Percentiles rank a stretch among this genome's conserved stretches.
Conservation (phyloP, 1,140 invertebrate genomes). For the Drosophila malerkotliana region DNA sequence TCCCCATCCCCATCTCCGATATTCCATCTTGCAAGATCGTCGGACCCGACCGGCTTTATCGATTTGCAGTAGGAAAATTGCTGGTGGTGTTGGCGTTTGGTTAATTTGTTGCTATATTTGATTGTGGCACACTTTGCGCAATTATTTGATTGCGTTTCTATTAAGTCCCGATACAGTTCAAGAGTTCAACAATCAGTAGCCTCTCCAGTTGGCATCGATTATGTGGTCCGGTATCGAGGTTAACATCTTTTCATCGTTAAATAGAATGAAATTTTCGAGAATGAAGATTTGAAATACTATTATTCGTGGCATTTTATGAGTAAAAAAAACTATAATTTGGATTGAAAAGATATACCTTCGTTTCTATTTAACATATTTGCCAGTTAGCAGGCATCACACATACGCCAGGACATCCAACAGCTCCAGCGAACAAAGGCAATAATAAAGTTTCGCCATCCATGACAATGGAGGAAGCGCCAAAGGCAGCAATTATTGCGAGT, state of each 20-base stretch:
- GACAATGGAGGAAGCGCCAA: constrained; percentile 39
- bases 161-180: constrained; percentile 79
- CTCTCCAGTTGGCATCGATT: constrained; percentile 47
- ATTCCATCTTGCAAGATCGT: neutral
- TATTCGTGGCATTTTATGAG: neutral
- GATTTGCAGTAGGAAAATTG: constrained; percentile 43
- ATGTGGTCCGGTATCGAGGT: constrained; percentile 46
- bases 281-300: neutral
- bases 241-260: constrained; percentile 29
- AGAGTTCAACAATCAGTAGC: constrained; percentile 79
- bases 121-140: constrained; percentile 81
- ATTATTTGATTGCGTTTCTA: constrained; percentile 82
- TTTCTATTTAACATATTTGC: neutral
- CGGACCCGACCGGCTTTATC: constrained; percentile 21
- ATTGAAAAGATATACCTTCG: neutral
- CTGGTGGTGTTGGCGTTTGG: constrained; percentile 66
- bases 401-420: constrained; percentile 6
- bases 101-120: constrained; percentile 82
- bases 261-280: neutral
- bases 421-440: constrained; percentile 37
- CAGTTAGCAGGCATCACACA: constrained; percentile 18
- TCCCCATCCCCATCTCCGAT: constrained; percentile 4
- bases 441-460: constrained; percentile 53
- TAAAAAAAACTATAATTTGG: neutral
- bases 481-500: constrained; percentile 64